phyloP scores from a whole-genome alignment of 2,888 invertebrate species.

The Lycaena phlaeas region DNA sequence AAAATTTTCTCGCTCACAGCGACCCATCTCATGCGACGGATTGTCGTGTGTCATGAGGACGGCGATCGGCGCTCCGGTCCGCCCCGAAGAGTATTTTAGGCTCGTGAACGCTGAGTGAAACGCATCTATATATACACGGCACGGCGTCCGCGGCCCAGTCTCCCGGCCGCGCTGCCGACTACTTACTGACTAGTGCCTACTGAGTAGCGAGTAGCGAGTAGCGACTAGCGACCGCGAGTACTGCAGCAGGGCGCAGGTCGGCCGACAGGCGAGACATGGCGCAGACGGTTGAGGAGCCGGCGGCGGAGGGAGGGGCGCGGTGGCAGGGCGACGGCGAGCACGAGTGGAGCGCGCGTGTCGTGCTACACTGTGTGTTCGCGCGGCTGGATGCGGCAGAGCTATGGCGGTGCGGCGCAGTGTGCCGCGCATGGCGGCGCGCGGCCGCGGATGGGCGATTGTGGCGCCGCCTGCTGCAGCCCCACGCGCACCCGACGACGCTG shows the following conservation, averaged over 20 bases:
- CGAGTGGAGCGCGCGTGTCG: constrained; percentile 18
- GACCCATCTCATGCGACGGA: too few species aligned
- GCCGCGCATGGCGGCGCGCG: constrained; percentile 40
- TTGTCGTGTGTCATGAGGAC: too few species aligned
- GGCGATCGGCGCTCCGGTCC: too few species aligned
- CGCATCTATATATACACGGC: too few species aligned
- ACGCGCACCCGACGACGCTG: constrained; percentile 16
- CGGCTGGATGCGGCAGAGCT: constrained; percentile 29
- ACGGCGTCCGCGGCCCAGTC: too few species aligned
- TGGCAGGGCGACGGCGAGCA: constrained; percentile 15
- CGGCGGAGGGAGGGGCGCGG: neutral
- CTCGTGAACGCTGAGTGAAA: too few species aligned
- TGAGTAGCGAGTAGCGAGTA: too few species aligned
- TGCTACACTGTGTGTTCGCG: constrained; percentile 29
- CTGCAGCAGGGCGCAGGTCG: neutral
- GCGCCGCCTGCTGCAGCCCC: constrained; percentile 31
- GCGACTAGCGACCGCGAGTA: too few species aligned
- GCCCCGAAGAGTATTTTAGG: too few species aligned
- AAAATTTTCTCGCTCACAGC: too few species aligned
- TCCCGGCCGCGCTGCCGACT: too few species aligned
- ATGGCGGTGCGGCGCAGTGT: constrained; percentile 33
- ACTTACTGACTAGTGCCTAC: too few species aligned
- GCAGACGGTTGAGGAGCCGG: neutral
- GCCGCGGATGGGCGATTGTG: constrained; percentile 34
- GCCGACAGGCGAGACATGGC: neutral